Percentiles rank a stretch among this genome's conserved stretches.
phyloP scores from a whole-genome alignment of 2,113 vertebrate genomes.

The Trogon melanurus region DNA sequence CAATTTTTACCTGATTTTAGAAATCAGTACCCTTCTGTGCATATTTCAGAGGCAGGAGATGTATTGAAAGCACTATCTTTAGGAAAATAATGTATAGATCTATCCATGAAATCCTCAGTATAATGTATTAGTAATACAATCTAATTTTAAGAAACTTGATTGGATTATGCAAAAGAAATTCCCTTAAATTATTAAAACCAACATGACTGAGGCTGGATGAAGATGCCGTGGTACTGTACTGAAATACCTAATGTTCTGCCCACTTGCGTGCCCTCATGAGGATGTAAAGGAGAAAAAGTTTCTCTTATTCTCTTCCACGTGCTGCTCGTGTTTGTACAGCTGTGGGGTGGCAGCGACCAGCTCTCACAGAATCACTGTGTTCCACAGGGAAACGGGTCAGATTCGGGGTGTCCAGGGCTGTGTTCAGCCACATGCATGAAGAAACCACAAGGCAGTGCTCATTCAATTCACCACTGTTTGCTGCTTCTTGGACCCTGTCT shows the following conservation, averaged over 20 bases:
- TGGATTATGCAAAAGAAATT: background rate
- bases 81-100: background rate
- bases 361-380: background rate
- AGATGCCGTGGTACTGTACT: background rate
- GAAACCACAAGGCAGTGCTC: background rate
- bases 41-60: background rate
- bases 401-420: background rate
- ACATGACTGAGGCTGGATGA: background rate
- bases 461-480: background rate
- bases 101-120: background rate
- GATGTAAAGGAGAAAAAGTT: background rate
- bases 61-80: background rate
- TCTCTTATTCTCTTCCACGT: background rate
- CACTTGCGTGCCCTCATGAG: background rate
- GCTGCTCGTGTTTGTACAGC: background rate
- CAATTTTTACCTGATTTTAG: background rate
- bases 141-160: background rate
- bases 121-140: background rate
- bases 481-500: background rate
- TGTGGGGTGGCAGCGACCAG: rapidly evolving
- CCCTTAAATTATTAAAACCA: background rate
- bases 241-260: background rate
- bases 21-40: background rate
- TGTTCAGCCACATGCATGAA: background rate
- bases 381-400: background rate